Percentiles rank a stretch among this genome's conserved stretches.
These are phyloP conservation scores for Beroe forskalii DNA, from an alignment of 37 sponge, comb jelly and placozoan species.

Conservation along the genomic window DNA sequence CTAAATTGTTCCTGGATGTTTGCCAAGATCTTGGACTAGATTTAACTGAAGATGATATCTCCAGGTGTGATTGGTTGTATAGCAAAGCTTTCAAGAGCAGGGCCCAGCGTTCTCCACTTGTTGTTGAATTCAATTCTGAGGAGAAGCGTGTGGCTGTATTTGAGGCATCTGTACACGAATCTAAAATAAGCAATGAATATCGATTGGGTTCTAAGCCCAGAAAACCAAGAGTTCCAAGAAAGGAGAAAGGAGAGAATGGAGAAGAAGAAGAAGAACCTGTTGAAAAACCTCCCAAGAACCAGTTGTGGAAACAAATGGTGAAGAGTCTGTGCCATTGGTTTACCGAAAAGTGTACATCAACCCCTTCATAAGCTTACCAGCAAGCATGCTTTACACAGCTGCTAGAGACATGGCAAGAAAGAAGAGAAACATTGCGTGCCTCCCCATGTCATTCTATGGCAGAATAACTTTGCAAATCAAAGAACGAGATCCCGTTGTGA, in stretches of 20 bases:
- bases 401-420: slow-evolving; percentile 6
- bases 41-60: neutral
- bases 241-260: neutral
- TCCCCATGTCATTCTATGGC: slow-evolving; percentile 48
- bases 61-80: slow-evolving; percentile 37
- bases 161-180: slow-evolving; percentile 33
- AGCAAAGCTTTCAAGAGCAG: slow-evolving; percentile 48
- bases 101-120: slow-evolving; percentile 38
- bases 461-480: slow-evolving; percentile 4
- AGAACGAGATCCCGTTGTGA: neutral
- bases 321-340: neutral
- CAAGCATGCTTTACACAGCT: slow-evolving; percentile 22
- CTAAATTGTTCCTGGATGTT: neutral
- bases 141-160: slow-evolving; percentile 22
- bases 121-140: slow-evolving; percentile 21
- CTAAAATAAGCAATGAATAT: neutral
- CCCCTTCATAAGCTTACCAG: slow-evolving; percentile 31
- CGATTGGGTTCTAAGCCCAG: slow-evolving; percentile 8
- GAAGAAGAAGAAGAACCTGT: slow-evolving; percentile 15
- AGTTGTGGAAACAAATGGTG: neutral
- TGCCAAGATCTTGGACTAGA: slow-evolving; percentile 28
- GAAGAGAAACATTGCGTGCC: neutral
- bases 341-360: slow-evolving; percentile 31
- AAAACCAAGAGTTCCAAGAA: slow-evolving; percentile 2
- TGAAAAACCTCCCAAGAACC: neutral